Evolutionary conservation across 2,888 invertebrate species (phyloP).

Genomic region (Lobophora halterata): DNA sequence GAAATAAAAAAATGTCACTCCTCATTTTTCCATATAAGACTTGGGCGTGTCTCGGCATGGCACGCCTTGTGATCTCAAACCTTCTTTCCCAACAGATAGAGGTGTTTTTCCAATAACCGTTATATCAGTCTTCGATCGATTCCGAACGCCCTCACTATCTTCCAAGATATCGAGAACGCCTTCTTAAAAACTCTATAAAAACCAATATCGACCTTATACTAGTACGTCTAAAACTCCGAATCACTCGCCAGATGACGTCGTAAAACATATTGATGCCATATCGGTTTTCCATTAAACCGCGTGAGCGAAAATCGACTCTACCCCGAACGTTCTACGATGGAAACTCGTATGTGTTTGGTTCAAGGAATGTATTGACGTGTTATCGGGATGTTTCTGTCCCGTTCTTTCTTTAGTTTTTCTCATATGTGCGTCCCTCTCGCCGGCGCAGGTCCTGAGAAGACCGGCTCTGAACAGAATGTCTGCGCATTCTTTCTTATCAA

Average conservation of each 20-base stretch:
- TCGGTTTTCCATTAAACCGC: conserved; percentile 76
- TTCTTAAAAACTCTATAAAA: conserved; percentile 59
- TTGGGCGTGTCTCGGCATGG: conserved; percentile 70
- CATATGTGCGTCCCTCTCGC: conserved; percentile 69
- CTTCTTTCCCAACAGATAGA: conserved; percentile 64
- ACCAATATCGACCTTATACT: conserved; percentile 52
- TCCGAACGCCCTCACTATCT: conserved; percentile 79
- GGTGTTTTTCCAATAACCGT: conserved; percentile 71
- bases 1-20: conserved; percentile 62
- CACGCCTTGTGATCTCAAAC: conserved; percentile 66
- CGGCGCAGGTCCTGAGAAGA: conserved; percentile 69
- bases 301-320: conserved; percentile 48
- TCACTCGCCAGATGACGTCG: conserved; percentile 45
- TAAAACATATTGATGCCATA: conserved; percentile 79
- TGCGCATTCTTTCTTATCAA: conserved; percentile 75
- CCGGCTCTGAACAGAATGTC: conserved; percentile 60
- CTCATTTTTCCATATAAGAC: conserved; percentile 71
- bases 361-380: conserved; percentile 80
- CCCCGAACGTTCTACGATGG: conserved; percentile 33
- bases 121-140: conserved; percentile 75
- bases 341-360: conserved; percentile 49
- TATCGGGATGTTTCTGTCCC: conserved; percentile 74
- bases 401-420: conserved; percentile 56
- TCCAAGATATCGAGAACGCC: conserved; percentile 79
- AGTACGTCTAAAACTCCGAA: conserved; percentile 39